Base-by-base conservation (phyloP, 1,140 invertebrate species). In the Aleiodes sp. region DNA sequence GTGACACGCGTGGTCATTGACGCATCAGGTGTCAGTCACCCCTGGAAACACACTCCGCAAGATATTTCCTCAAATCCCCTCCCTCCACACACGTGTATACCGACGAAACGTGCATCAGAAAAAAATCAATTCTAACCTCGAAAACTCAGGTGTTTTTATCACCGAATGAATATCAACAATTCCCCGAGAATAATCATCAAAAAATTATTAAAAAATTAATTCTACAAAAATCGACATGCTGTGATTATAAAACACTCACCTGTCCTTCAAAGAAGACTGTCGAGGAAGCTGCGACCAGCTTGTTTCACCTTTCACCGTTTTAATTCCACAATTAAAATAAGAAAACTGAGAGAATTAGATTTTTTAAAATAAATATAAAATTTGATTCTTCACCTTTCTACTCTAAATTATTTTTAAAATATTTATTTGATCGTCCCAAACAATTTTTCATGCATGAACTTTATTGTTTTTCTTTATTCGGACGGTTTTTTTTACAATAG, bases 1-100 rank as follows among this genome's bases (percentile, higher is more conserved):
- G 75, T 76, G 72, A 73, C 74, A 72, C 67, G 77, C 78, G 76
- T 82, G 82, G 80, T 84, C 84, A 84, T 84, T 83, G 83, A 86
- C 81, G 84, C 84, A 86, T 85, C 83, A 86, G 84, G 84, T 86
- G 84, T 86, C 84, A 86, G 80, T 86, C 84, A 86, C 83, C 83
- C 80, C 78, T 65, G 16, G 21, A 7, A 59, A 26, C 57, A 28
- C 21, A 28, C 46, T 37, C n/a, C n/a, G 31, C 41, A 33, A 65
- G n/a, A 35, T 21, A 56, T 24, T 19, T 4, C 2, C 21, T 2
- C 14, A 21, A 14, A 61, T 39, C 14, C 28, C 28, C 61, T 59
- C 33, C 6, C 28, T 12, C n/a, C 37, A 72, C 60, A 16, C 56
- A 14, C 14, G 41, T 52, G 41, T 59, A 21, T 24, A 8, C 52